Conservation (phyloP, 2,113 vertebrate species). For the Crocuta crocuta region DNA sequence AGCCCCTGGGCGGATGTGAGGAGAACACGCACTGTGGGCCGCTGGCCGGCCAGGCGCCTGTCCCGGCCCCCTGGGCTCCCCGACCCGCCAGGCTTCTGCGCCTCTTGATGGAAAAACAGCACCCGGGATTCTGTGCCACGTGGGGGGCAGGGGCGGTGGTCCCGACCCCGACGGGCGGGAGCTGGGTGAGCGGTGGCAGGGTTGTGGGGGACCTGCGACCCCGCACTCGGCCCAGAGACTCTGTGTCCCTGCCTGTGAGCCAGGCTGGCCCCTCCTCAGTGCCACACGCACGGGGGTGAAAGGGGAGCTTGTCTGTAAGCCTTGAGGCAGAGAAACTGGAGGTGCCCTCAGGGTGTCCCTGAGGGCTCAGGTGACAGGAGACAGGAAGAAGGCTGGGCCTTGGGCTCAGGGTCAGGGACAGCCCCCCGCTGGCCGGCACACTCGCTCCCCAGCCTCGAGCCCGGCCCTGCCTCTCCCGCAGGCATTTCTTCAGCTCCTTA, state of each 20-base stretch:
- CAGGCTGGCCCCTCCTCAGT: neutral
- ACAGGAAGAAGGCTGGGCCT: neutral
- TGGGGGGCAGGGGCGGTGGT: too few species aligned
- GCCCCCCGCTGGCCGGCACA: rapidly evolving
- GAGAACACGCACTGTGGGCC: neutral
- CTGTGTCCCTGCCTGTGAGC: neutral
- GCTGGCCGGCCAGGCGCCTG: neutral
- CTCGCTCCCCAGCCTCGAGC: neutral
- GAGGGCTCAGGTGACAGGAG: neutral
- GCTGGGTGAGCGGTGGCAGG: neutral
- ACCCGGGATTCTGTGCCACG: neutral
- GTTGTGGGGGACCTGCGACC: neutral
- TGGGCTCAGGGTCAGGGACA: neutral
- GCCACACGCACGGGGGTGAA: rapidly evolving
- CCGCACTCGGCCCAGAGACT: neutral
- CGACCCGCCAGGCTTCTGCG: neutral
- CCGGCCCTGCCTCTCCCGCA: conserved; percentile 24
- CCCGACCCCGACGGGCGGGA: neutral
- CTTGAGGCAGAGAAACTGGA: neutral
- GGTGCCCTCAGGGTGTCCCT: neutral
- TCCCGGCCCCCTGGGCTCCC: neutral
- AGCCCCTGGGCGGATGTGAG: too few species aligned
- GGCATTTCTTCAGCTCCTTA: conserved; percentile 89
- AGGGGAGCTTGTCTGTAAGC: neutral
- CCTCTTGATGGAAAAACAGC: neutral